Percentiles rank a stretch among this genome's conserved stretches.
Conservation (phyloP, 2,113 vertebrate genomes). For the Irena cyanogastra region DNA sequence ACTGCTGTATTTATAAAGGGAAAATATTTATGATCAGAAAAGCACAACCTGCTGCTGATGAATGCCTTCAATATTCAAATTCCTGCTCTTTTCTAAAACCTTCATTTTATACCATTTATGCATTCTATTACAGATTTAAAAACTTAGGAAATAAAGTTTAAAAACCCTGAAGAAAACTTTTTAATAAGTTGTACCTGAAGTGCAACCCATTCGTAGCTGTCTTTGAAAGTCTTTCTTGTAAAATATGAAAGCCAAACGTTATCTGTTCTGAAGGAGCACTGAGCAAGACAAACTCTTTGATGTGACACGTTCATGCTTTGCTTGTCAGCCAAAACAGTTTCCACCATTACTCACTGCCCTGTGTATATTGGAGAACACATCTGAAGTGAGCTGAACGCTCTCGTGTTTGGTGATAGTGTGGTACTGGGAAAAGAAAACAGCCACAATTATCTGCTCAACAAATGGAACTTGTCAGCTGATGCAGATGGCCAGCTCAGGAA, state of each 20-base stretch:
- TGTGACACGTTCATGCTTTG: conserved; percentile 56
- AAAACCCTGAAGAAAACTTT: background rate
- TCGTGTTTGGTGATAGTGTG: conserved; percentile 43
- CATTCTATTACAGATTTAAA: background rate
- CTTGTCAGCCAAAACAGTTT: conserved; percentile 52
- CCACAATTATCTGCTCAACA: conserved; percentile 61
- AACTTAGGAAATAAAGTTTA: background rate
- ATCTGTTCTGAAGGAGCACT: conserved; percentile 1
- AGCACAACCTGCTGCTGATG: background rate
- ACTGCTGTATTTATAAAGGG: background rate
- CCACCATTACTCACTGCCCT: conserved; percentile 55
- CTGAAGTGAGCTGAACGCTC: conserved; percentile 8
- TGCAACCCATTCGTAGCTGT: background rate
- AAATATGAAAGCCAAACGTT: conserved; percentile 20
- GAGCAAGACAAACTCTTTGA: conserved; percentile 42
- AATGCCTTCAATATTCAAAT: background rate
- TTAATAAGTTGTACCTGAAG: background rate
- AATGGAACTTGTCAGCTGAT: conserved; percentile 61
- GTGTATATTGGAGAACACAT: conserved; percentile 33
- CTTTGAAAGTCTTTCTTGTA: background rate
- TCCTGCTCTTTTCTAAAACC: background rate
- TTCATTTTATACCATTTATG: background rate
- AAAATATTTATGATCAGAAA: background rate
- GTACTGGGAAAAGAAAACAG: conserved; percentile 51
- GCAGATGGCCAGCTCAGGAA: conserved; percentile 48